Base-by-base conservation (phyloP, 2,888 invertebrate species). In the Melinaea menophilus region DNA sequence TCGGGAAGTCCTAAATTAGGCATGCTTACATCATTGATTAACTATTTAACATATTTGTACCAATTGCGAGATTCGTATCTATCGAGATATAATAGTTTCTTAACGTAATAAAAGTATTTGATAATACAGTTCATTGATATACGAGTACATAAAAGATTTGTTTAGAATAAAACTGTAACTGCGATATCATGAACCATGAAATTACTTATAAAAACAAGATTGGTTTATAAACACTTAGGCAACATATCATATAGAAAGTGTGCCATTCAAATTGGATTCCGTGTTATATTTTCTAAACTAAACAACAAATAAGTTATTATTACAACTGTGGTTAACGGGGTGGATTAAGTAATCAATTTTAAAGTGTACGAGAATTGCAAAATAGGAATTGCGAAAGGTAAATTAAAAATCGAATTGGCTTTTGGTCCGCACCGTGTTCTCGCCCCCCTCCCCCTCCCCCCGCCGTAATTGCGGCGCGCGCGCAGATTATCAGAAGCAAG, bases 401-500 rank as follows among this genome's bases (percentile, higher is more conserved):
- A 82, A 84, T 83, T 81, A 80, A 84, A 81, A 82, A 76, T 71
- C 66, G 74, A 78, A 77, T 79, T 72, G 73, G 69, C 68, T 72
- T 74, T 71, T 71, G 69, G 70, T 63, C 70, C 65, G 70, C 62
- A 62, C 66, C 56, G 65, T 59, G 65, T 65, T 71, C 22, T 22
- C 73, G 69, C 65, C 66, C 72, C 71, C 71, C 72, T 68, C 71
- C 70, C 59, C 47, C 58, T 64, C 70, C 66, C 69, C 68, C 69
- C 74, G 72, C 75, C 77, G 79, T 89, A 90, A 89, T 90, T 88
- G 86, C 84, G 77, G 80, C 85, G 85, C 84, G 77, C 81, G 83
- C 79, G 83, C 88, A 90, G 90, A 90, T 90, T 88, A 90, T 89
- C 90, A 88, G 88, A 80, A 82, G 82, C 89, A 88, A 89, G 89